Evolutionary conservation across 2,113 vertebrate genomes (phyloP).

Genomic region (Myrmecophaga tridactyla): DNA sequence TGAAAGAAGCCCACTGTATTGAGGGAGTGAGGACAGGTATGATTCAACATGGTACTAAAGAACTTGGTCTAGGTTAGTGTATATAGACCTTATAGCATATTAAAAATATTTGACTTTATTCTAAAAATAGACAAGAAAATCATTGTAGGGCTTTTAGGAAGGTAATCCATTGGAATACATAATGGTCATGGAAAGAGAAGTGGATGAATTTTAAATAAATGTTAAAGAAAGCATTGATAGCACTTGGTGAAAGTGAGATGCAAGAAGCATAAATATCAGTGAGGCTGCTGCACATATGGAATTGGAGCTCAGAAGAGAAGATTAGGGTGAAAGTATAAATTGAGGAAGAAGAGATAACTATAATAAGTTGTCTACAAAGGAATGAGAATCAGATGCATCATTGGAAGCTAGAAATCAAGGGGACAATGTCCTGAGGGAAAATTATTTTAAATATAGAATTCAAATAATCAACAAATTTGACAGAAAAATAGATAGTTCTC

Average conservation of each 20-base stretch:
- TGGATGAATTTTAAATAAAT: neutral
- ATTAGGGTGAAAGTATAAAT: too few species aligned
- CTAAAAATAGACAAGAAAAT: neutral
- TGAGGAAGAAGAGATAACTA: neutral
- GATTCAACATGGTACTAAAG: neutral
- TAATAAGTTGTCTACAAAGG: neutral
- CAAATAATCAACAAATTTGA: neutral
- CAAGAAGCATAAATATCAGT: neutral
- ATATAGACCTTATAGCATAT: neutral
- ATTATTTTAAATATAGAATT: neutral
- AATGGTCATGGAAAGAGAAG: neutral
- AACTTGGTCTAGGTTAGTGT: neutral
- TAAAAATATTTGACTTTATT: neutral
- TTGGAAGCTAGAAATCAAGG: neutral
- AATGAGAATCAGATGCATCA: neutral
- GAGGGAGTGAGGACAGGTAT: neutral
- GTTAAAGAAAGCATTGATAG: neutral
- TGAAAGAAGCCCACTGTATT: neutral
- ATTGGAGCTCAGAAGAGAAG: neutral
- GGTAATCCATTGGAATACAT: neutral
- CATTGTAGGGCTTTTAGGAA: neutral
- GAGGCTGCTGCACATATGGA: neutral
- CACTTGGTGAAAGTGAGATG: neutral
- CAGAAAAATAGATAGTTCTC: neutral
- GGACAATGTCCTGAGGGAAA: neutral